A percentile compares a stretch with the other conserved stretches of the same genome.
Evolutionary conservation across 2,888 invertebrate species (phyloP).

Genomic region (Rosalia funebris): DNA sequence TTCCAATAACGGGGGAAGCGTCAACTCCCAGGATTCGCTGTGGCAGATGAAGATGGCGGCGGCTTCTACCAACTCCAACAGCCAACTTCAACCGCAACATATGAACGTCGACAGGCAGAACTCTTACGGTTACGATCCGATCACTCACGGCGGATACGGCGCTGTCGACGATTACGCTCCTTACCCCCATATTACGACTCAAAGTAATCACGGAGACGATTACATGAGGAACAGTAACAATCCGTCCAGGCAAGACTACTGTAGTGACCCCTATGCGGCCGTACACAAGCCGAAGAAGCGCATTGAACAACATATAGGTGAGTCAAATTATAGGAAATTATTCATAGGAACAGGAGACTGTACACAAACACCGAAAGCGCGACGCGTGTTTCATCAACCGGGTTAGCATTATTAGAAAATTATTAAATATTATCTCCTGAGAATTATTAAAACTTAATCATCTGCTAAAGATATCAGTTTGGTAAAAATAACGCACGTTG

Average conservation of each 20-base stretch:
- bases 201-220: constrained; percentile 74
- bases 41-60: constrained; percentile 95
- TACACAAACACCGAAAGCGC: no score
- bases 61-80: constrained; percentile 75
- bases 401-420: no score
- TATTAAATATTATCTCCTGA: no score
- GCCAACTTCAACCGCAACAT: constrained; percentile 64
- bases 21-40: constrained; percentile 92
- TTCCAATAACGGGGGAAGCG: constrained; percentile 94
- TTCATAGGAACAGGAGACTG: no score
- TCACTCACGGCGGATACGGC: constrained; percentile 84
- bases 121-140: constrained; percentile 80
- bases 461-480: no score
- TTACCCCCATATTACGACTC: constrained; percentile 80
- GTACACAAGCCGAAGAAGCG: constrained; percentile 91
- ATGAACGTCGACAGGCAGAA: constrained; percentile 40
- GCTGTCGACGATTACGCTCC: constrained; percentile 86
- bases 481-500: no score
- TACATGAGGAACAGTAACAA: constrained; percentile 82
- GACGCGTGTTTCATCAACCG: no score
- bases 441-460: no score
- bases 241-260: constrained; percentile 87
- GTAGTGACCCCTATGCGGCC: constrained; percentile 87
- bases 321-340: no score
- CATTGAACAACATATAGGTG: constrained; percentile 88